Conservation (phyloP, 2,113 vertebrate species). For the Xenus cinereus region DNA sequence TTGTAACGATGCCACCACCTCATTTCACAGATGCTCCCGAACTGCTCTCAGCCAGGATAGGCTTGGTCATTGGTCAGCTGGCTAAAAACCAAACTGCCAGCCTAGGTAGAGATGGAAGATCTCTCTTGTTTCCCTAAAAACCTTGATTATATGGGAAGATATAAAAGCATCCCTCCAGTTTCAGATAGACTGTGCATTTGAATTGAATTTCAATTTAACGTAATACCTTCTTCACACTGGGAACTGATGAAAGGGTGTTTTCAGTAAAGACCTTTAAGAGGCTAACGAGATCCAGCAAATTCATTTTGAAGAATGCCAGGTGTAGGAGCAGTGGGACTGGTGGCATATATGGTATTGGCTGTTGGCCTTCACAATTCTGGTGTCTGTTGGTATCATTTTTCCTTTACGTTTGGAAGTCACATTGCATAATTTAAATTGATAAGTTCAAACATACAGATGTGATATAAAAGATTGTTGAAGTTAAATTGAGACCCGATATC, state of each 20-base stretch:
- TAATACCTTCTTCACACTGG: neutral
- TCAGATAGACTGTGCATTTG: neutral
- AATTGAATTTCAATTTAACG: neutral
- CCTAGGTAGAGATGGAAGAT: neutral
- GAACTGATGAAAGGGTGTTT: neutral
- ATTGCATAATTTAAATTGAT: neutral
- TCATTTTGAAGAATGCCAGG: neutral
- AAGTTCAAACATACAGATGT: neutral
- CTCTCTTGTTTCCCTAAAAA: neutral
- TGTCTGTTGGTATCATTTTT: neutral
- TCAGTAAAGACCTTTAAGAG: neutral
- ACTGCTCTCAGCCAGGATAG: neutral
- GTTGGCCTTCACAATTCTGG: neutral
- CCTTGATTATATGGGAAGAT: neutral
- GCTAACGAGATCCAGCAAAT: neutral
- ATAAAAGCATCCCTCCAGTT: neutral
- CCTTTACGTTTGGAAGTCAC: neutral
- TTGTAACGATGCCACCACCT: neutral
- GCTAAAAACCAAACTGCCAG: neutral
- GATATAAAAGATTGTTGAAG: neutral
- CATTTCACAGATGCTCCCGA: conserved; percentile 4
- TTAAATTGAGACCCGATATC: neutral
- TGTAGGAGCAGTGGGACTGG: neutral
- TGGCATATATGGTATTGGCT: neutral
- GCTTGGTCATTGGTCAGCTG: neutral